Evolutionary conservation across 2,113 vertebrate species (phyloP).

Genomic region (Pygoscelis adeliae): DNA sequence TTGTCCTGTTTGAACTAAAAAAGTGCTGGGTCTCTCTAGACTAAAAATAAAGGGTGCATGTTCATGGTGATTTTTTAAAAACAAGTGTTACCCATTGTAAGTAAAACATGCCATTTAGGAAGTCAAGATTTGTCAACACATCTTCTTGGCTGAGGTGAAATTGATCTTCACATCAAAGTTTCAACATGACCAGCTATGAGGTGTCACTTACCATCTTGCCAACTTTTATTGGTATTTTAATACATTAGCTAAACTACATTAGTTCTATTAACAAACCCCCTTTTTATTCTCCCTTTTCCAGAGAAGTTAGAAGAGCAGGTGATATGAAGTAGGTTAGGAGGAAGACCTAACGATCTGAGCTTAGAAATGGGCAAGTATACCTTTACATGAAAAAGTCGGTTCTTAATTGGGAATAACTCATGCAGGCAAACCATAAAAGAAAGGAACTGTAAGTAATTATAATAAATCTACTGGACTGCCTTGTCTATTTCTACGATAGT

Average conservation of each 20-base stretch:
- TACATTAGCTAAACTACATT: neutral
- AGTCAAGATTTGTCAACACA: neutral
- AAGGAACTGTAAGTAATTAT: neutral
- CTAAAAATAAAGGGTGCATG: neutral
- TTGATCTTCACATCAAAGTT: neutral
- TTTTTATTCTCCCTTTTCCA: neutral
- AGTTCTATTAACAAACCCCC: neutral
- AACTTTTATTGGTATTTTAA: neutral
- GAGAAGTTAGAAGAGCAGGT: neutral
- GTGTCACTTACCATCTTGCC: neutral
- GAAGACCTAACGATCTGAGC: neutral
- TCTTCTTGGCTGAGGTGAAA: neutral
- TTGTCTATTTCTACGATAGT: neutral
- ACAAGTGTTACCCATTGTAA: neutral
- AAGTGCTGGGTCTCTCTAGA: neutral
- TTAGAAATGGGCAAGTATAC: neutral
- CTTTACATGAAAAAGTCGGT: neutral
- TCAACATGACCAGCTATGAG: neutral
- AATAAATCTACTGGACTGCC: neutral
- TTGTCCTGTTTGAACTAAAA: neutral
- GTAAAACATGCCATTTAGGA: neutral
- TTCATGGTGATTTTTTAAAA: neutral
- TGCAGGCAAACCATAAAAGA: neutral
- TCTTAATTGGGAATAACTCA: neutral
- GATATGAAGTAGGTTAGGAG: neutral